Conservation (phyloP, 2,797 vertebrate genomes). For the Sarcoramphus papa region DNA sequence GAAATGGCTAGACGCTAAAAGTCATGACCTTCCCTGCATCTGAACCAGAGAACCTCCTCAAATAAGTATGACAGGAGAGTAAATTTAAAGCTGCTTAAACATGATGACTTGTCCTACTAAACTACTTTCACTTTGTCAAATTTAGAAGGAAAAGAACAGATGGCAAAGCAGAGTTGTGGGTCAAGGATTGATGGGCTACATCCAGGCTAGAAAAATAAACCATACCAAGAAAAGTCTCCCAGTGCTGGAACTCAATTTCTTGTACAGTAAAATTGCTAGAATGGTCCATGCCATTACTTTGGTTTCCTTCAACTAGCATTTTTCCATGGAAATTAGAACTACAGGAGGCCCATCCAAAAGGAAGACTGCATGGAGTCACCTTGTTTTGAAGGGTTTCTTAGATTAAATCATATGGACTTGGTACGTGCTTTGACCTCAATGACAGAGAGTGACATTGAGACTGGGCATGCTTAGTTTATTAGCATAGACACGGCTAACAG, state of each 20-base stretch:
- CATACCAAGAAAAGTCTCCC: background rate
- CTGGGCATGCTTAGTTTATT: background rate
- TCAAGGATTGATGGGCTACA: background rate
- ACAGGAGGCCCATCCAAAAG: background rate
- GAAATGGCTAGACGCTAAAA: background rate
- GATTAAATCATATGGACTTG: background rate
- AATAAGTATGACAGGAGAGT: background rate
- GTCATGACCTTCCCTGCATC: background rate
- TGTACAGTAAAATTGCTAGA: background rate
- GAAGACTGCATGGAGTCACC: background rate
- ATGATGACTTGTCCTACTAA: background rate
- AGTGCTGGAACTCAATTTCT: background rate
- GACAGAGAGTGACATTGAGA: background rate
- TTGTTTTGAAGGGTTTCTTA: background rate
- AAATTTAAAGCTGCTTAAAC: background rate
- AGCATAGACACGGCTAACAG: background rate
- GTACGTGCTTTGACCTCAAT: background rate
- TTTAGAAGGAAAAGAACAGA: background rate
- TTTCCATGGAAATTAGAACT: background rate
- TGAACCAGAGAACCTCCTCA: background rate
- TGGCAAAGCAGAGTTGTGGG: background rate
- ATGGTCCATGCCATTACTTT: background rate
- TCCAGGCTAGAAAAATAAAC: background rate
- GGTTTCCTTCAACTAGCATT: background rate
- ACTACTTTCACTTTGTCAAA: background rate